Base-by-base conservation (phyloP, 2,797 vertebrate species). In the Oryzias dopingdopingensis region DNA sequence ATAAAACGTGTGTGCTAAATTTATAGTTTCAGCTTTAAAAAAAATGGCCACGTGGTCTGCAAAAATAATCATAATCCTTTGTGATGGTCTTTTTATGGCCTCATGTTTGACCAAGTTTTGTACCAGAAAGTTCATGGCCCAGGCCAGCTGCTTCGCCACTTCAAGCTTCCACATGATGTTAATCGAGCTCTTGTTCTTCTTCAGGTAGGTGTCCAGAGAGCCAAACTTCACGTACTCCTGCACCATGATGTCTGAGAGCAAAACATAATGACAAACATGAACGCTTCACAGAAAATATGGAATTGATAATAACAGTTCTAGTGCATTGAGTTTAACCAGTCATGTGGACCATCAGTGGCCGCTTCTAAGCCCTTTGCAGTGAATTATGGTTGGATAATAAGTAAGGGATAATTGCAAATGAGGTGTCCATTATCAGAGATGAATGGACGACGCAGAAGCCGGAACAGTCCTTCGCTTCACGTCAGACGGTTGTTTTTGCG, bases 51-150 rank as follows among this genome's bases (percentile, higher is more conserved):
- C 5, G 26, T n/a, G 29, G 49, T 8, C 4, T 15, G 14, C 41
- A 45, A 12, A 52, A 12, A 16, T 6, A 14, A 8, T 47, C 41
- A 52, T 5, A 52, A 40, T 16, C 37, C 6, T 42, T 37, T 18
- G 40, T 4, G 59, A 57, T 14, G 22, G 5, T 22, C 23, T 37
- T 16, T 13, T 15, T 6, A 45, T 16, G 6, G 14, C 12, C 45
- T 40, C 0, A 45, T 52, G 48, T 41, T 4, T 55, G 20, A 16
- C 10, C 18, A 12, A 13, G 42, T 7, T 40, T 62, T 92, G 77
- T 92, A 99, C 97, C 89, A 99, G 92, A 86, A 96, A 98, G 86
- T 96, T 95, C 94, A 98, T 95, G 58, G 94, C 96, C 95, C 96
- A 95, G 52, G 96, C 95, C 84, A 99, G 81, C 80, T 99, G 97